Evolutionary conservation across 2,888 invertebrate genomes (phyloP).

Genomic region (Eristalinus sepulchralis): DNA sequence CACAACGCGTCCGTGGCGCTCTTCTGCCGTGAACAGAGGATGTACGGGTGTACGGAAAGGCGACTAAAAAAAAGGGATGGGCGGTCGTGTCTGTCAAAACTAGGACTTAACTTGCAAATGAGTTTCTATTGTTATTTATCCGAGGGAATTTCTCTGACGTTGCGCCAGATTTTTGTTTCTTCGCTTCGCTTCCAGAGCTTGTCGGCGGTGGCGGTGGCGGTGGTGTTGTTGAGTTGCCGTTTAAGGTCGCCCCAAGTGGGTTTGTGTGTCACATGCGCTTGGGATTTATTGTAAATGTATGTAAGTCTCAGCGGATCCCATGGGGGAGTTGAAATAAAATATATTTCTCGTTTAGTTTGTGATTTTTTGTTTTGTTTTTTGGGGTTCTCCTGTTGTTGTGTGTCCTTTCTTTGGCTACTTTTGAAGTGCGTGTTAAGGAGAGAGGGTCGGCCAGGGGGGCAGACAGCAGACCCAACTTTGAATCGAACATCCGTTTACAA

Average conservation of each 20-base stretch:
- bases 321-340: background rate
- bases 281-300: conserved; percentile 2
- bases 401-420: no score
- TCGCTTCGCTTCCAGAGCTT: background rate
- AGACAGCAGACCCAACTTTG: no score
- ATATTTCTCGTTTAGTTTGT: background rate
- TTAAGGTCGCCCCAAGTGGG: background rate
- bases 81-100: no score
- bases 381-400: no score
- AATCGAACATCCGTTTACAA: no score
- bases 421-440: no score
- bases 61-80: no score
- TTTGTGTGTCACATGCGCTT: background rate
- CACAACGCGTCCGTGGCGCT: no score
- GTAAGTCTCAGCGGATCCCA: conserved; percentile 8
- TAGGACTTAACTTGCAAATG: conserved; percentile 41
- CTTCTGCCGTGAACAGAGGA: no score
- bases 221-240: background rate
- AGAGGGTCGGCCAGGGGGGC: no score
- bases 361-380: background rate
- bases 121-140: conserved; percentile 40
- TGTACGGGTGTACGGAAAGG: no score
- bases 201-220: background rate
- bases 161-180: background rate
- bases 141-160: background rate